phyloP scores from a whole-genome alignment of 2,888 invertebrate species.

The Eilema sororculum region DNA sequence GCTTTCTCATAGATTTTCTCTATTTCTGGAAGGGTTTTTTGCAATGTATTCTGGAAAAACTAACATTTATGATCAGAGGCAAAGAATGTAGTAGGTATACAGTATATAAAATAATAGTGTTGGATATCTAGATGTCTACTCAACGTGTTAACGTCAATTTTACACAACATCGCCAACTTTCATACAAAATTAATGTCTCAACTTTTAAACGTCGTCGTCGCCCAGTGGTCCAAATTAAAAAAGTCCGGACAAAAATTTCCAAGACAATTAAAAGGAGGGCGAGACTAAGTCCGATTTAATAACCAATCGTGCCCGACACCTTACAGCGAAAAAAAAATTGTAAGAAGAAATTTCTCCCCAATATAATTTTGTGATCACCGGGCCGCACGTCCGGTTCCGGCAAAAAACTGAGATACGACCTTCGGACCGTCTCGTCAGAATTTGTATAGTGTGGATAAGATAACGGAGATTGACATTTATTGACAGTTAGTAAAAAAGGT shows the following conservation, averaged over 20 bases:
- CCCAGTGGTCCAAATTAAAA: constrained; percentile 47
- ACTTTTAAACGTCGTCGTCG: constrained; percentile 11
- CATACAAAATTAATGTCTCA: constrained; percentile 1
- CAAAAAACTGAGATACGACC: constrained; percentile 79
- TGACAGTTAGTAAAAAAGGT: constrained; percentile 16
- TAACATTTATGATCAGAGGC: too few species aligned
- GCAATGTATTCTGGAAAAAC: too few species aligned
- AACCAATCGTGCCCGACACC: constrained; percentile 82
- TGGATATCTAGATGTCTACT: background rate
- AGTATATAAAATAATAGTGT: too few species aligned
- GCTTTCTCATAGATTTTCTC: too few species aligned
- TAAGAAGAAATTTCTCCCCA: constrained; percentile 72
- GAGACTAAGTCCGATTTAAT: constrained; percentile 82
- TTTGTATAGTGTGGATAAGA: constrained; percentile 69
- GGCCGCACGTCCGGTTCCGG: constrained; percentile 83
- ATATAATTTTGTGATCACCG: constrained; percentile 86
- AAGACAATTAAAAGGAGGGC: constrained; percentile 70
- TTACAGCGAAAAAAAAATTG: constrained; percentile 62
- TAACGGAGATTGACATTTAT: constrained; percentile 23
- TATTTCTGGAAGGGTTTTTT: too few species aligned
- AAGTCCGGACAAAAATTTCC: constrained; percentile 50
- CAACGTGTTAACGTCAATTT: constrained; percentile 1
- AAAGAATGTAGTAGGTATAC: too few species aligned
- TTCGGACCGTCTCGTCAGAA: constrained; percentile 69
- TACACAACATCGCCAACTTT: background rate